phyloP scores from a whole-genome alignment of 2,797 vertebrate species.

The Diglossa cyanea region DNA sequence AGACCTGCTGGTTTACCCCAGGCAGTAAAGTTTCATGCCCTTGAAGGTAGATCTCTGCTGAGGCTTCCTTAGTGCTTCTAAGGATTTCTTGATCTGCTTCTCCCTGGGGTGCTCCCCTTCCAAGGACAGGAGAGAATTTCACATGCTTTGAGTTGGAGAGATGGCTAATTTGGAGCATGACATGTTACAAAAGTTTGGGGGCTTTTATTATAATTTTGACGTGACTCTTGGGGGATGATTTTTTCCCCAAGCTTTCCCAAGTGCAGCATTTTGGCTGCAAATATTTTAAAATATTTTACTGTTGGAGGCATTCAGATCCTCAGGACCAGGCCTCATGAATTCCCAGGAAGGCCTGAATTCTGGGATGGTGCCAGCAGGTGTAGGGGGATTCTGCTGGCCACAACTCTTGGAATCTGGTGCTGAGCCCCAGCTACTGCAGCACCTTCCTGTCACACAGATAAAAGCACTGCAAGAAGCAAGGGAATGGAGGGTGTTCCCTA shows the following conservation, averaged over 20 bases:
- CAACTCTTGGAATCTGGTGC: neutral
- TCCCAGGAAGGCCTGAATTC: neutral
- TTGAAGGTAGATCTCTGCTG: neutral
- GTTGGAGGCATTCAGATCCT: neutral
- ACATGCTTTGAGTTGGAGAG: neutral
- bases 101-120: neutral
- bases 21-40: neutral
- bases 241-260: accelerated
- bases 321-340: accelerated
- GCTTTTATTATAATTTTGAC: neutral
- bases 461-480: neutral
- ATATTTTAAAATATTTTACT: neutral
- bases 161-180: neutral
- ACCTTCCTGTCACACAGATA: neutral
- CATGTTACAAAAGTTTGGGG: accelerated
- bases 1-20: neutral
- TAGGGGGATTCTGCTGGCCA: neutral
- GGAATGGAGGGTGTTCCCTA: accelerated
- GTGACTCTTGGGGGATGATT: neutral
- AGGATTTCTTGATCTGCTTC: neutral
- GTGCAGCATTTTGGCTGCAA: neutral
- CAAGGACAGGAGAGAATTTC: neutral
- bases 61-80: neutral
- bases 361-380: neutral
- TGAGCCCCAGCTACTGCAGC: neutral